Conservation (phyloP, 2,113 vertebrate species). For the Seriola rivoliana region DNA sequence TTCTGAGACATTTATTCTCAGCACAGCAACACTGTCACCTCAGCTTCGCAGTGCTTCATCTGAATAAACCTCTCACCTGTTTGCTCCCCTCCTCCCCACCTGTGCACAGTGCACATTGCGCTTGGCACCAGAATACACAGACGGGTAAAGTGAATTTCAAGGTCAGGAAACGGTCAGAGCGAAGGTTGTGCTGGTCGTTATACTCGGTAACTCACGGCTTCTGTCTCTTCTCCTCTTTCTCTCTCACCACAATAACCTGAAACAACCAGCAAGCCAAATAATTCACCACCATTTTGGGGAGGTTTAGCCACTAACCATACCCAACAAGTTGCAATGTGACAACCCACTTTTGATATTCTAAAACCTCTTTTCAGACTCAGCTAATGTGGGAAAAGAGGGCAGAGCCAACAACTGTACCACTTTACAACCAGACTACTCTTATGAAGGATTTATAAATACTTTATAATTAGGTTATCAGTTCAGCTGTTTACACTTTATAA, state of each 20-base stretch:
- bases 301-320: neutral
- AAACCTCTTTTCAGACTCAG: slow-evolving; percentile 18
- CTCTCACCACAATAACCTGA: neutral
- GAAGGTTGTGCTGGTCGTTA: neutral
- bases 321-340: neutral
- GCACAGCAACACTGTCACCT: neutral
- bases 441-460: too few relatives aligned
- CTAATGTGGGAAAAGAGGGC: neutral
- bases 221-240: too few relatives aligned
- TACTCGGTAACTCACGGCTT: neutral
- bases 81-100: neutral
- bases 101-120: neutral
- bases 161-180: neutral
- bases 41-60: neutral
- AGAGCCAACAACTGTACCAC: neutral
- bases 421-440: too few relatives aligned
- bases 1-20: neutral
- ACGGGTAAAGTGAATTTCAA: slow-evolving; percentile 2
- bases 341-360: neutral
- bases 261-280: neutral
- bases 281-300: neutral
- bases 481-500: too few relatives aligned
- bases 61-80: neutral
- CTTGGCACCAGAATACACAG: neutral
- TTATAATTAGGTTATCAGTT: too few relatives aligned